A percentile compares a stretch with the other conserved stretches of the same genome.
Evolutionary conservation across 2,888 invertebrate genomes (phyloP).

Genomic region (Lycaena phlaeas): DNA sequence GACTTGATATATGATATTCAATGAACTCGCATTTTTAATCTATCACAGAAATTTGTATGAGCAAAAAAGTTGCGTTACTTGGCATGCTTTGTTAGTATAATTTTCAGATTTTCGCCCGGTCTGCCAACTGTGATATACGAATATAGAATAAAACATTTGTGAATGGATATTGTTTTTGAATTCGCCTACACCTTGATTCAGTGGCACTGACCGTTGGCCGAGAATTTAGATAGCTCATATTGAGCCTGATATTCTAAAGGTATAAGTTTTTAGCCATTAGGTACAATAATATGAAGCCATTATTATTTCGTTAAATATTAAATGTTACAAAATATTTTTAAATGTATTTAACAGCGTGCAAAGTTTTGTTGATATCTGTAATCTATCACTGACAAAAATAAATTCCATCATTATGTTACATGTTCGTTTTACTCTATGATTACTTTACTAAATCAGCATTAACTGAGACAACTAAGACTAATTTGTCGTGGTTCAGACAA

Average conservation of each 20-base stretch:
- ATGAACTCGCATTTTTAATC: constrained; percentile 27
- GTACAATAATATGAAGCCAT: constrained; percentile 54
- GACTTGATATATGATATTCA: constrained; percentile 46
- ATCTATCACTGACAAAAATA: constrained; percentile 61
- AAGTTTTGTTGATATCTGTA: constrained; percentile 46
- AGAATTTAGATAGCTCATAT: constrained; percentile 68
- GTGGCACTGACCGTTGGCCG: constrained; percentile 50
- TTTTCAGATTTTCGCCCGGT: constrained; percentile 70
- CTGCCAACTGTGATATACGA: constrained; percentile 65
- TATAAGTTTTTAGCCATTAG: constrained; percentile 53
- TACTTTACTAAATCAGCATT: too few species aligned
- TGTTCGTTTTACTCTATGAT: constrained; percentile 29
- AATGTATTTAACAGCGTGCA: constrained; percentile 44
- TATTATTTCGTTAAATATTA: constrained; percentile 44
- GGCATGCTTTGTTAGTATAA: constrained; percentile 64
- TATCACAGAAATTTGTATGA: constrained; percentile 38
- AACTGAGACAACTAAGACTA: too few species aligned
- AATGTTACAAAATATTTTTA: constrained; percentile 45
- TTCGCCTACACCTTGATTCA: constrained; percentile 47
- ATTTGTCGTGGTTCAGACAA: too few species aligned
- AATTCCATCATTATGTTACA: constrained; percentile 51
- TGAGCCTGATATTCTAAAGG: constrained; percentile 64
- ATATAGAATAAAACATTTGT: constrained; percentile 33
- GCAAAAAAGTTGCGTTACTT: constrained; percentile 56
- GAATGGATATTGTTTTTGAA: constrained; percentile 37